A percentile compares a stretch with the other conserved stretches of the same genome.
Conservation (phyloP, 2,113 vertebrate species). For the Thalassarche chlororhynchos region DNA sequence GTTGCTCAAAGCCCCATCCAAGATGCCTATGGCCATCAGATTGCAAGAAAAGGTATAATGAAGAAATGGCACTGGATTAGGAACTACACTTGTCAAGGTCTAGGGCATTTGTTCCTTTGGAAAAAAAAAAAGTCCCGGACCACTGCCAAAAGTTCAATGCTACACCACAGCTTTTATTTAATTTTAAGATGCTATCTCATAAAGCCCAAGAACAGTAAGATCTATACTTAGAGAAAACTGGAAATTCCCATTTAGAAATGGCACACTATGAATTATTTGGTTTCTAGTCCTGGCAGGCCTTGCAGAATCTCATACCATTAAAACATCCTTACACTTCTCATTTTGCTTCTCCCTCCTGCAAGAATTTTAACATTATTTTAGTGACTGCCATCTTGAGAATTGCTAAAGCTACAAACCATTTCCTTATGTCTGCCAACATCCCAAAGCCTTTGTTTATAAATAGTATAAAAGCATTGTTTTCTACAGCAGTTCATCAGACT, state of each 20-base stretch:
- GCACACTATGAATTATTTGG: neutral
- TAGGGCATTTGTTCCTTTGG: neutral
- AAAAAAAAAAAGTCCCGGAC: neutral
- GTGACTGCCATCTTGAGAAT: neutral
- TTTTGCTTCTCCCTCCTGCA: neutral
- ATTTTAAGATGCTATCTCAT: neutral
- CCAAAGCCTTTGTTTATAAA: neutral
- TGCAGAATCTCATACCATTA: neutral
- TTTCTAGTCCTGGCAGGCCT: neutral
- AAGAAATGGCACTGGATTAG: neutral
- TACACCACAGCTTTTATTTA: neutral
- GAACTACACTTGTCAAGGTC: neutral
- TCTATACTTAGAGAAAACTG: neutral
- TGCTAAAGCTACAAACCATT: neutral
- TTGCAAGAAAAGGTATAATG: neutral
- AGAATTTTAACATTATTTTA: neutral
- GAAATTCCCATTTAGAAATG: neutral
- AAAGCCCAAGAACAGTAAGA: neutral
- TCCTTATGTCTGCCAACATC: neutral
- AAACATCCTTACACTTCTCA: neutral
- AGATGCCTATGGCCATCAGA: neutral
- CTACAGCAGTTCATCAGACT: neutral
- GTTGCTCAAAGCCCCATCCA: neutral
- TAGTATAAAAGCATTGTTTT: conserved; percentile 6
- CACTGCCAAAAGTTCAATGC: neutral